These are phyloP conservation scores for Meles meles DNA, from an alignment of 2,113 vertebrate genomes.

Conservation along the genomic window DNA sequence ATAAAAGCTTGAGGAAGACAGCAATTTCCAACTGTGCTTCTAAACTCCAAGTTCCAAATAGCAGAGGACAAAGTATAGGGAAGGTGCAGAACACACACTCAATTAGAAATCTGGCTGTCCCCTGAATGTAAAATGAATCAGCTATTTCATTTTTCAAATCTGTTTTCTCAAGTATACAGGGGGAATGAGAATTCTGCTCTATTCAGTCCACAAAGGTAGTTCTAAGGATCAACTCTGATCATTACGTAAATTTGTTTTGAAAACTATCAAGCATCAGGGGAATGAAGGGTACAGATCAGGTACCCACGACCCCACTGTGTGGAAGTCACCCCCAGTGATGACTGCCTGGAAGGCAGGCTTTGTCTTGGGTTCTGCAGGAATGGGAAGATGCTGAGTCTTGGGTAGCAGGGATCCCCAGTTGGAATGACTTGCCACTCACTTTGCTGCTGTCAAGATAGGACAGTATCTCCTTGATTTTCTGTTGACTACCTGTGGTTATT, in stretches of 20 bases:
- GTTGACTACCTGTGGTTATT: neutral
- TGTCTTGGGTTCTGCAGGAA: neutral
- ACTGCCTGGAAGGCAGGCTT: neutral
- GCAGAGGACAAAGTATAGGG: neutral
- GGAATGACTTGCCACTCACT: neutral
- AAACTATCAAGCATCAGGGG: neutral
- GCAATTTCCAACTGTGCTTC: neutral
- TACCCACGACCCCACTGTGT: neutral
- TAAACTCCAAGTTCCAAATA: neutral
- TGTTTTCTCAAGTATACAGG: neutral
- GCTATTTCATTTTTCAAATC: neutral
- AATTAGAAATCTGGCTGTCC: neutral
- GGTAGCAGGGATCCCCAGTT: neutral
- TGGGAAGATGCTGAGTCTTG: neutral
- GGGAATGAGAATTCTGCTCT: neutral
- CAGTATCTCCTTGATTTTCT: neutral
- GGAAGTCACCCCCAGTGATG: neutral
- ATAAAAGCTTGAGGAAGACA: neutral
- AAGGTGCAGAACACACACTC: neutral
- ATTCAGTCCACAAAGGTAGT: neutral
- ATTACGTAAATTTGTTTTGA: neutral
- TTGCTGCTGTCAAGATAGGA: neutral
- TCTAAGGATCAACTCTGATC: neutral
- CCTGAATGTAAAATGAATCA: neutral
- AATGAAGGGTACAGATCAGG: neutral